Evolutionary conservation across 2,797 vertebrate species (phyloP).

Genomic region (Aphelocoma californica): DNA sequence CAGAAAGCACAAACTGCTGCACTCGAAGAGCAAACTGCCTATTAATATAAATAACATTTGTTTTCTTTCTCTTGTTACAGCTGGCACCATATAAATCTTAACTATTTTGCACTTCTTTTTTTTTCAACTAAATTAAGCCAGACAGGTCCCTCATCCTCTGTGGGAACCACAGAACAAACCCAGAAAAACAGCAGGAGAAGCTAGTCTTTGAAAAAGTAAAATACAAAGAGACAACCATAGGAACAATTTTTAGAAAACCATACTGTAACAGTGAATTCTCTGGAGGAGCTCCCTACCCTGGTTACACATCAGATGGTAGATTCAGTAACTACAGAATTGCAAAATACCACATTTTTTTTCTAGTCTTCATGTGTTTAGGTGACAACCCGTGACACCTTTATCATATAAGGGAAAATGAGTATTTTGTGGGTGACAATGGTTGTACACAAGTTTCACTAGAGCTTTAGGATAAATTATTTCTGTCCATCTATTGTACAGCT

Average conservation of each 20-base stretch:
- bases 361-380: background rate
- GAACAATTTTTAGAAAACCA: background rate
- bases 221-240: background rate
- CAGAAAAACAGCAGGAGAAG: background rate
- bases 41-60: slow-evolving; percentile 17
- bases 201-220: background rate
- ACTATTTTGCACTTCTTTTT: background rate
- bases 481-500: background rate
- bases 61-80: slow-evolving; percentile 1
- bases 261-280: background rate
- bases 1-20: background rate
- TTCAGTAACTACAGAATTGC: background rate
- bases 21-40: background rate
- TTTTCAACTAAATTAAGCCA: background rate
- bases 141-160: background rate
- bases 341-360: background rate
- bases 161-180: background rate
- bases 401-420: background rate
- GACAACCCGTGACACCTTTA: background rate
- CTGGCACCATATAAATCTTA: background rate
- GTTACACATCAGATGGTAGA: background rate
- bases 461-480: slow-evolving; percentile 30
- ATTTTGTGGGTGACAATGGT: background rate
- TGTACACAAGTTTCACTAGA: background rate
- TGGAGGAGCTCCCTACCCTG: background rate